Evolutionary conservation across 2,888 invertebrate genomes (phyloP), one percentile per base, ranked within the genome.

Genomic region (Mythimna ferrago): DNA sequence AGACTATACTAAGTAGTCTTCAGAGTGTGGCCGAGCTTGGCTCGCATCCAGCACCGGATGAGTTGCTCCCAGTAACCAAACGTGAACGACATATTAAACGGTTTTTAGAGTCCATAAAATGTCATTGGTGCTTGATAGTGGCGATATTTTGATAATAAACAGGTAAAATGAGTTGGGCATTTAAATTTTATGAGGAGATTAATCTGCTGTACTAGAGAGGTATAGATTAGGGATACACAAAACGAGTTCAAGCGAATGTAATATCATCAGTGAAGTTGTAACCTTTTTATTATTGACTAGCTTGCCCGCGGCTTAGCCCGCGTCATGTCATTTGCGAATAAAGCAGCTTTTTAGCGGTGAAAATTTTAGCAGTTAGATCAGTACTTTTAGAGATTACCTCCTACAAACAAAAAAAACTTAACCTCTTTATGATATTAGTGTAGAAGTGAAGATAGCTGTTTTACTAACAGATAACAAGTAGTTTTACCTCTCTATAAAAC

Each of bases 51-150:
- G 81, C 1, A 21, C 71, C 67, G 66, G 74, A 82, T 79, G 77
- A 79, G 73, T 78, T 71, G 79, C 69, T 65, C 62, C 67, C 62
- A 69, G 75, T 72, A 68, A 74, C 81, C 65, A 78, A 75, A 82
- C 82, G 76, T 77, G 80, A 85, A 84, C 78, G 81, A 81, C 81
- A 82, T 86, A 87, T 84, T 85, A 85, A 85, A 76, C 73, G 66
- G 75, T 80, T 79, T 87, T 85, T 79, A 80, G 76, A 76, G 80
- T 70, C 71, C 61, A 83, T 87, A 86, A 86, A 86, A 82, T 64
- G 64, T 75, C 84, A 86, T 81, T 86, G 85, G 73, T 76, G 51
- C 72, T 82, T 66, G 75, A 84, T 78, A 73, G 66, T 54, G 41
- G 10, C 71, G 62, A 86, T 77, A 82, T 84, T 78, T 82, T 81